Base-by-base conservation (phyloP, 2,797 vertebrate genomes). In the Odontamblyopus lacepedii region DNA sequence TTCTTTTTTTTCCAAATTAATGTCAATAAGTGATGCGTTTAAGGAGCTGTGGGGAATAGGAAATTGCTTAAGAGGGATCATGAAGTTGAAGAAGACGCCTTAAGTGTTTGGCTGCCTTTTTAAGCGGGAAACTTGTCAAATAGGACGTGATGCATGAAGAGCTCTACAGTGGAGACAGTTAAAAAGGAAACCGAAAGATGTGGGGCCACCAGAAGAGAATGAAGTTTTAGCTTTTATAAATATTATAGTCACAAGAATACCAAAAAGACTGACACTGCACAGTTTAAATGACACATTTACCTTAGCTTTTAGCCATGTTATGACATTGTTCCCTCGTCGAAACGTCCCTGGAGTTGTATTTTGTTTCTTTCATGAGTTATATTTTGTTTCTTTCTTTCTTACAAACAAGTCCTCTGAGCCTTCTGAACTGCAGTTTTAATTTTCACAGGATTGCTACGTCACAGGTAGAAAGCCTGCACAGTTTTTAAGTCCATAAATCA, bases 21-120 rank as follows among this genome's bases (percentile, higher is more conserved):
- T 80, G 56, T 32, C 72, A 62, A 60, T 48, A 71, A 71, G 44
- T 15, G 29, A 75, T 62, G 61, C 62, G 77, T 57, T 71, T 72
- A 79, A 74, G 60, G 78, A 77, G 56, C 55, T 38, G 16, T 44
- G 11, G 35, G 53, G 23, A 44, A 69, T 6, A 55, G 23, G 72
- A 74, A 69, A 13, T n/a, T 50, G 26, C 26, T 30, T 5, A 8
- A 65, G 56, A 67, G 70, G 83, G 70, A 82, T 73, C 69, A 80
- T 77, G 73, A 78, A 62, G 63, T 69, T 63, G 71, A 56, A 77
- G 77, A 83, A 79, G 68, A 80, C 13, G 70, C 65, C 38, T 59
- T 51, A 64, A 81, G 65, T 86, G 75, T 77, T 70, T 83, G 81
- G 80, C 78, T 77, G 72, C 80, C 79, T 82, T 82, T 89, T 73